A percentile compares a stretch with the other conserved stretches of the same genome.
These are phyloP conservation scores for Malurus leucopterus DNA, from an alignment of 2,797 vertebrate species.

Conservation along the genomic window DNA sequence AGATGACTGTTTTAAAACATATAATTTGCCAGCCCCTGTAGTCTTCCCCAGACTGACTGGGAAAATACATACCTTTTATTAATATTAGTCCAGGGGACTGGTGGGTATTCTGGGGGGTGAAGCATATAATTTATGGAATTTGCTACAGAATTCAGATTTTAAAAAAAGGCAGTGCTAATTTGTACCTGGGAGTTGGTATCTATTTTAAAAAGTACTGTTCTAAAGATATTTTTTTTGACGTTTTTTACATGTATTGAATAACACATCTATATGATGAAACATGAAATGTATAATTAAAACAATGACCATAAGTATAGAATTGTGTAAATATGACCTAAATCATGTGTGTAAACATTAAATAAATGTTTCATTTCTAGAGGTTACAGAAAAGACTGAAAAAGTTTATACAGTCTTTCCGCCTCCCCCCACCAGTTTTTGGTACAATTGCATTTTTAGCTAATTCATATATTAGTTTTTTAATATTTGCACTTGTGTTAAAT, in stretches of 20 bases:
- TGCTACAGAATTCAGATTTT: background rate
- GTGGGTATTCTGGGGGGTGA: background rate
- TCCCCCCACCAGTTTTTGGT: background rate
- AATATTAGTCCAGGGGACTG: background rate
- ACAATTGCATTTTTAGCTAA: background rate
- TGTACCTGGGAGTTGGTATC: background rate
- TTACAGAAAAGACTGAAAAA: background rate
- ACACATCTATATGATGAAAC: background rate
- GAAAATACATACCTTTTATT: background rate
- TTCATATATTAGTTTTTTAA: background rate
- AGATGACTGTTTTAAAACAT: background rate
- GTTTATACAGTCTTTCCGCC: background rate
- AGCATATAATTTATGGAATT: background rate
- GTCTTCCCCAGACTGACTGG: background rate
- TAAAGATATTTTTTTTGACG: background rate
- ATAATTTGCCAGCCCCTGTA: background rate
- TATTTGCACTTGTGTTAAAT: background rate
- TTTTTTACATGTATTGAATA: background rate
- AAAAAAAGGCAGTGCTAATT: background rate
- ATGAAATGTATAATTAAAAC: background rate
- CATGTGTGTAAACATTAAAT: background rate
- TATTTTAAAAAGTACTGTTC: background rate
- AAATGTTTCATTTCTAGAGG: background rate
- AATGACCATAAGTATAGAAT: background rate
- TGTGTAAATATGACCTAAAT: background rate